Conservation (phyloP, 64 coral and sea anemone species). For the Acropora yongei region DNA sequence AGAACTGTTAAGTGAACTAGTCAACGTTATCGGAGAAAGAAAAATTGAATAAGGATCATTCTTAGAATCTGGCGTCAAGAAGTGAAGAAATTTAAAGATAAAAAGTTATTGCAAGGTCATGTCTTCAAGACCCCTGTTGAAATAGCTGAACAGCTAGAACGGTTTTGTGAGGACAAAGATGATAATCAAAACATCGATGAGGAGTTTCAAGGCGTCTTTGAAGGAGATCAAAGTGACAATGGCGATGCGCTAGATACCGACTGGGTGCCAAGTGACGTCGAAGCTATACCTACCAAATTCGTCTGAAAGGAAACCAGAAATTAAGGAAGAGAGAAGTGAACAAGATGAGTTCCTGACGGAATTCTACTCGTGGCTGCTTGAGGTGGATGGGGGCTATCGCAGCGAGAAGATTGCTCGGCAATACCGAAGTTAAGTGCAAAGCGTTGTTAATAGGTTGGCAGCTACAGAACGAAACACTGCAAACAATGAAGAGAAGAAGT, state of each 20-base stretch:
- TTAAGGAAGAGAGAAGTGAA: not conserved
- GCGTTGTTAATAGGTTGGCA: conserved; percentile 1
- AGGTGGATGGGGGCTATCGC: conserved; percentile 55
- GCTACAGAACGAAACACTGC: not conserved
- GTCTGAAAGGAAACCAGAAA: not conserved
- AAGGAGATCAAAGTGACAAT: conserved; percentile 38
- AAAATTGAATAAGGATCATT: conserved; percentile 8
- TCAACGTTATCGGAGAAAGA: not conserved
- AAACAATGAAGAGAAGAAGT: not conserved
- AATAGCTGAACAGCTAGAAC: conserved; percentile 13
- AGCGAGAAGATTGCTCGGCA: conserved; percentile 25
- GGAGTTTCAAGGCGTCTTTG: conserved; percentile 16
- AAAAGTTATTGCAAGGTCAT: conserved; percentile 31
- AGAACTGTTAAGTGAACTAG: not conserved
- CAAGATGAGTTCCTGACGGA: not conserved
- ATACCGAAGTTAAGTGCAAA: conserved; percentile 37
- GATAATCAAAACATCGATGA: not conserved
- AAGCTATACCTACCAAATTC: not conserved
- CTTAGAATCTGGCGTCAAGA: not conserved
- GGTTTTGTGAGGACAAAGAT: not conserved
- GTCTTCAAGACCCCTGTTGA: conserved; percentile 37
- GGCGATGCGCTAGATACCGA: conserved; percentile 5
- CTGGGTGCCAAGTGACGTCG: not conserved
- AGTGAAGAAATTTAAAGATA: conserved; percentile 42
- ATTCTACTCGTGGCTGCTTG: conserved; percentile 38